phyloP scores from a whole-genome alignment of 2,888 invertebrate species.

The Caenorhabditis japonica region DNA sequence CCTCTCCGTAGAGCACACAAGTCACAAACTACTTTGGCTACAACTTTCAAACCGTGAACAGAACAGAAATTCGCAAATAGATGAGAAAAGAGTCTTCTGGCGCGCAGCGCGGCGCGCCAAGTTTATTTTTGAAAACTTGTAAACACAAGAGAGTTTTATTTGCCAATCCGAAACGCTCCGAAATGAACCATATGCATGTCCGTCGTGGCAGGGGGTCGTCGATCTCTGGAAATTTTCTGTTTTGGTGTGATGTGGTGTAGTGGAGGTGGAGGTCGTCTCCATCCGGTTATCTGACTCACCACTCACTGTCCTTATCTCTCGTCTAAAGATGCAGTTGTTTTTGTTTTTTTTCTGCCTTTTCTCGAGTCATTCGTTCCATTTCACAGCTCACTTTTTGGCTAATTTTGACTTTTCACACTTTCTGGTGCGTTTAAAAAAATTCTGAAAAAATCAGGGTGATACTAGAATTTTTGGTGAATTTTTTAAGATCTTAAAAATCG shows the following conservation, averaged over 20 bases:
- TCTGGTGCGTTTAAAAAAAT: too few relatives aligned
- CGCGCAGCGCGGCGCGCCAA: too few relatives aligned
- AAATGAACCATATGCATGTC: constrained; percentile 17
- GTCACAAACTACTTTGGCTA: constrained; percentile 33
- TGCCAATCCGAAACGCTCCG: constrained; percentile 38
- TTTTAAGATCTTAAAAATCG: too few relatives aligned
- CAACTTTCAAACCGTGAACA: constrained; percentile 6
- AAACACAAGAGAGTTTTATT: constrained; percentile 34
- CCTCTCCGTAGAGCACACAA: constrained; percentile 26
- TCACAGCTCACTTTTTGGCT: not conserved
- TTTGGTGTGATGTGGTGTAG: not conserved
- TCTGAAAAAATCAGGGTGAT: too few relatives aligned
- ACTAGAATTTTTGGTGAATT: too few relatives aligned
- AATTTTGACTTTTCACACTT: not conserved
- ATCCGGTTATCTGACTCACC: constrained; percentile 19
- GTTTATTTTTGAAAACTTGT: constrained; percentile 49
- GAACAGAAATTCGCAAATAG: constrained; percentile 34
- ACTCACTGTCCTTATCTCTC: constrained; percentile 6
- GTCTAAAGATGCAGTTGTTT: constrained; percentile 8
- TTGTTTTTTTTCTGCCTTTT: constrained; percentile 10
- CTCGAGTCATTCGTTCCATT: not conserved
- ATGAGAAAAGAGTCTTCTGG: constrained; percentile 33
- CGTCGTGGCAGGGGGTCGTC: constrained; percentile 6
- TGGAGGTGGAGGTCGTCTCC: constrained; percentile 9
- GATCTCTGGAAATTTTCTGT: constrained; percentile 16